Conservation (phyloP, 2,113 vertebrate species). For the Equus przewalskii region DNA sequence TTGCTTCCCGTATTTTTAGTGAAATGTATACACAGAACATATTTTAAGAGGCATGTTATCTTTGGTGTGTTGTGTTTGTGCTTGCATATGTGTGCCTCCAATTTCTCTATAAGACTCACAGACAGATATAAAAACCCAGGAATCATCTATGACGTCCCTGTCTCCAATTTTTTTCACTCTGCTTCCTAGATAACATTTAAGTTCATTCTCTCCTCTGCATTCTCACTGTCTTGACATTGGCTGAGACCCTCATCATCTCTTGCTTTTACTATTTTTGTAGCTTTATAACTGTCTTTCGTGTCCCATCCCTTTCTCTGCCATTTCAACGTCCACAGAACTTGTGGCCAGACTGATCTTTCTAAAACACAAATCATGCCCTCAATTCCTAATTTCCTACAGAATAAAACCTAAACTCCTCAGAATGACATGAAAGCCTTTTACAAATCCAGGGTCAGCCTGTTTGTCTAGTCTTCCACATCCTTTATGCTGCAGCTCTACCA, state of each 20-base stretch:
- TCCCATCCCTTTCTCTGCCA: background rate
- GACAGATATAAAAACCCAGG: background rate
- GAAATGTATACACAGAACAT: background rate
- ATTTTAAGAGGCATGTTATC: constrained; percentile 1
- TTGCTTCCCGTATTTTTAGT: constrained; percentile 39
- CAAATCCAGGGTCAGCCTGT: background rate
- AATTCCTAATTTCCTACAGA: background rate
- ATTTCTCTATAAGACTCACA: background rate
- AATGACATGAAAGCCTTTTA: background rate
- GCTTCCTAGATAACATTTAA: background rate
- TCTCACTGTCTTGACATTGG: background rate
- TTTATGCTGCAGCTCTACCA: background rate
- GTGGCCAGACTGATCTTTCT: background rate
- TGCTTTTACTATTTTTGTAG: background rate
- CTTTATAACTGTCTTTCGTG: background rate
- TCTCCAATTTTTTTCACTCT: background rate
- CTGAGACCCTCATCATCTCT: background rate
- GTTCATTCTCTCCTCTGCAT: background rate
- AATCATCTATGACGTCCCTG: background rate
- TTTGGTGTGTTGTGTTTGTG: background rate
- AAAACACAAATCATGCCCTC: background rate
- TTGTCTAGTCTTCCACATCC: background rate
- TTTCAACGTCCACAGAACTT: background rate
- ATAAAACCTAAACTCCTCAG: background rate
- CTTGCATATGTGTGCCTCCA: background rate